phyloP scores from a whole-genome alignment of 2,888 invertebrate species.

The Fissipunctia ypsillon region DNA sequence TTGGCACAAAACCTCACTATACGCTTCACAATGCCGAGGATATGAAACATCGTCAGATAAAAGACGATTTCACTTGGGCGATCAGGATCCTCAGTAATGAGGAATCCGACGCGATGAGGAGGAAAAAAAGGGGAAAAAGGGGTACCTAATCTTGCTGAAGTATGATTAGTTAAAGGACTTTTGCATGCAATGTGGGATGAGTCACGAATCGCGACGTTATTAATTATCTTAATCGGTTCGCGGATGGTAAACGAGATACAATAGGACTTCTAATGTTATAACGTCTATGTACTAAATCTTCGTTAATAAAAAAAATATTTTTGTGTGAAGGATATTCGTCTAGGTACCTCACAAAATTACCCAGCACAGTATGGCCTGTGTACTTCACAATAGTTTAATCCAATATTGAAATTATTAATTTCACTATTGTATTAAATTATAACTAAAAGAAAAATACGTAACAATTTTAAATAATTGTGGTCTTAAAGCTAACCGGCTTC shows the following conservation, averaged over 20 bases:
- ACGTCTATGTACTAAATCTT: background rate
- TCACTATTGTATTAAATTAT: too few relatives aligned
- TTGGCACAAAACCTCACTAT: too few relatives aligned
- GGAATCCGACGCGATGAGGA: too few relatives aligned
- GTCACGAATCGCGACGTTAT: background rate
- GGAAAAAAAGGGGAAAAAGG: too few relatives aligned
- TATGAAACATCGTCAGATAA: too few relatives aligned
- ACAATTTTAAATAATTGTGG: constrained; percentile 13
- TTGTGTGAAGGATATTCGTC: background rate
- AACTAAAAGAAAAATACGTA: too few relatives aligned
- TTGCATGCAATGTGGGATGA: background rate
- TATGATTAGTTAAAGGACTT: background rate
- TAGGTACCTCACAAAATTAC: background rate
- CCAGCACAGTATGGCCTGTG: background rate
- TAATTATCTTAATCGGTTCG: background rate
- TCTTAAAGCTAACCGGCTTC: constrained; percentile 17
- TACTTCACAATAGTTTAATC: background rate
- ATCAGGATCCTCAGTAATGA: too few relatives aligned
- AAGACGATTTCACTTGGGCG: too few relatives aligned
- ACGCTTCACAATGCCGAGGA: too few relatives aligned
- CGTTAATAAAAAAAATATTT: background rate
- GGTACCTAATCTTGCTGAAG: background rate
- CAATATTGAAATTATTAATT: too few relatives aligned
- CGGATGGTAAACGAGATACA: too few relatives aligned
- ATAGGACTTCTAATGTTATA: too few relatives aligned